Percentiles rank a stretch among this genome's conserved stretches.
Conservation (phyloP, 2,113 vertebrate genomes). For the Phalacrocorax brasilianus region DNA sequence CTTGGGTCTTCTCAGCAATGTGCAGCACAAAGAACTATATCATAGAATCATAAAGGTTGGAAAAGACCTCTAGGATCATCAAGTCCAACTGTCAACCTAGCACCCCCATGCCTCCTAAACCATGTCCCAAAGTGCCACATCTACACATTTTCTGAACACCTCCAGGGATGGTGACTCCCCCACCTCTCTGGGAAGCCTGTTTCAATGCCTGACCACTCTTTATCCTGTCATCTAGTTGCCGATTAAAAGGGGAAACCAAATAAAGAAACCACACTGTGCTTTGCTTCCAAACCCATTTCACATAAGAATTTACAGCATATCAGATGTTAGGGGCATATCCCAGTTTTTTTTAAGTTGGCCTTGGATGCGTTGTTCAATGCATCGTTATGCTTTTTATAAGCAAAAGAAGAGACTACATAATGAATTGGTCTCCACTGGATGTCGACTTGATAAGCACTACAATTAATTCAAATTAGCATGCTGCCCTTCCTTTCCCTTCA, state of each 20-base stretch:
- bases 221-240: background rate
- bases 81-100: too few relatives aligned
- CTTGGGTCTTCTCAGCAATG: background rate
- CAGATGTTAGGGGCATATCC: background rate
- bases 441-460: conserved; percentile 38
- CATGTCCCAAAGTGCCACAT: too few relatives aligned
- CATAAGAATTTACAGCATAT: background rate
- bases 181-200: too few relatives aligned
- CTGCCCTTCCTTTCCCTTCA: conserved; percentile 59
- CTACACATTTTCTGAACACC: too few relatives aligned
- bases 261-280: background rate
- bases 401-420: background rate
- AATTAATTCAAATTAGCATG: conserved; percentile 52
- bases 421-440: conserved; percentile 19
- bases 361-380: background rate
- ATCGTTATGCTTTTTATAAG: background rate
- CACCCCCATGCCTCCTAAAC: too few relatives aligned
- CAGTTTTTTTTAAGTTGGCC: background rate
- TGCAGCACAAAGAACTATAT: background rate
- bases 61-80: too few relatives aligned
- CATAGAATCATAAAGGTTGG: too few relatives aligned
- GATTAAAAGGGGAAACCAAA: background rate
- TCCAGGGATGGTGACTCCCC: too few relatives aligned
- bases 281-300: background rate
- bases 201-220: too few relatives aligned